These are phyloP conservation scores for Globodera rostochiensis DNA, from an alignment of 1,140 invertebrate genomes.

Conservation along the genomic window DNA sequence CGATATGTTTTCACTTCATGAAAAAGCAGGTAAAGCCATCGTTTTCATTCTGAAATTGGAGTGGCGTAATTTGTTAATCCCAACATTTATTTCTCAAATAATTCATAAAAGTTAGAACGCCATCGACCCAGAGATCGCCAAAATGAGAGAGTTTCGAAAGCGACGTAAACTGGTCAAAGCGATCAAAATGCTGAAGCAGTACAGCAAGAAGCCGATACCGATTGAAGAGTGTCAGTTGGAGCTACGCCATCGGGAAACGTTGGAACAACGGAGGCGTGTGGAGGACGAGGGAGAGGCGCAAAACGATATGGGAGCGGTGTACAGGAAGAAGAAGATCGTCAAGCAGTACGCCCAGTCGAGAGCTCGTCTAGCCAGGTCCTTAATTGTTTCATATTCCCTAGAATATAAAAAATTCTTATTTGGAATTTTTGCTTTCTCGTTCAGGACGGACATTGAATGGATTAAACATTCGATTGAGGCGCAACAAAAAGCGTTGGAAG, in stretches of 20 bases:
- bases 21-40: slow-evolving; percentile 19
- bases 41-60: too few relatives aligned
- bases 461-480: slow-evolving; percentile 41
- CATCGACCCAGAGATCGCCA: slow-evolving; percentile 63
- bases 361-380: slow-evolving; percentile 33
- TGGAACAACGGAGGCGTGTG: slow-evolving; percentile 28
- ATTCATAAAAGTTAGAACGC: slow-evolving; percentile 41
- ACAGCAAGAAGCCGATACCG: slow-evolving; percentile 64
- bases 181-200: slow-evolving; percentile 59
- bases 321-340: slow-evolving; percentile 13
- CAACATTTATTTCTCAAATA: not conserved
- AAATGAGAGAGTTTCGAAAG: slow-evolving; percentile 53
- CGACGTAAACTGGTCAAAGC: slow-evolving; percentile 59
- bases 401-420: not conserved
- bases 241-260: slow-evolving; percentile 43
- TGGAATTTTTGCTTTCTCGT: too few relatives aligned
- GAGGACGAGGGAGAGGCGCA: slow-evolving; percentile 29
- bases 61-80: not conserved
- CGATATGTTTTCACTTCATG: slow-evolving; percentile 17
- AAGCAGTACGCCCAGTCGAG: slow-evolving; percentile 52
- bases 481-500: slow-evolving; percentile 62
- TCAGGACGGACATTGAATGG: slow-evolving; percentile 47
- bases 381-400: not conserved
- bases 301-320: slow-evolving; percentile 41
- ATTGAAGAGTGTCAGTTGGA: slow-evolving; percentile 60